Base-by-base conservation (phyloP, 2,888 invertebrate species). In the Drosophila macrothrix region DNA sequence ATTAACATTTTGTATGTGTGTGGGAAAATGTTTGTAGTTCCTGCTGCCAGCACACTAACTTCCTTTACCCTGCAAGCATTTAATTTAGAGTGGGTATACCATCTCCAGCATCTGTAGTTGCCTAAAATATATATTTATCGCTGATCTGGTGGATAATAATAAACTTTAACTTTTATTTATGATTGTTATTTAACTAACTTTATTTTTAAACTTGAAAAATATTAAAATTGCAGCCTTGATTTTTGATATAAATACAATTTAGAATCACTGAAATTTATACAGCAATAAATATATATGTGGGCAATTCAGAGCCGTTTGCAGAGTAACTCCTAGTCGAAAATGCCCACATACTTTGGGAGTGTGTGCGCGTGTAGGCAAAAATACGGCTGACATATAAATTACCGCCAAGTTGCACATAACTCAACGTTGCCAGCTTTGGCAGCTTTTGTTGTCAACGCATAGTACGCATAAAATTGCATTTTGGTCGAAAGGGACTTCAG, bases 391-490 rank as follows among this genome's bases (percentile, higher is more conserved):
- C 86, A 79, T 81, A 91, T 91, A 91, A 87, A 87, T 87, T 91
- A 90, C 90, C 75, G 58, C 69, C 79, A 83, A 85, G 87, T 81
- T 83, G 89, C 72, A 81, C 90, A 87, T 87, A 87, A 87, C 90
- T 91, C 90, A 91, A 53, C 62, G 73, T 73, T 75, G 81, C 73
- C 84, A 83, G 84, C 83, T 85, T 89, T 85, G 83, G 76, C 88
- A 83, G 87, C 87, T 87, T 87, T 87, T 91, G 88, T 91, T 91
- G 87, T 87, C 87, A 91, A 91, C 86, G 90, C 91, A 75, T 78
- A 75, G 79, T 76, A 90, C 85, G 91, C 91, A 90, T 90, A 84
- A 90, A 85, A 85, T 90, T 90, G 91, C 90, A 85, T 90, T 85
- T 89, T 84, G 84, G 65, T 69, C 55, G 41, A 39, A 64, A 29